These are phyloP conservation scores for Zosterops hypoxanthus DNA, from an alignment of 2,113 vertebrate species.

Conservation along the genomic window DNA sequence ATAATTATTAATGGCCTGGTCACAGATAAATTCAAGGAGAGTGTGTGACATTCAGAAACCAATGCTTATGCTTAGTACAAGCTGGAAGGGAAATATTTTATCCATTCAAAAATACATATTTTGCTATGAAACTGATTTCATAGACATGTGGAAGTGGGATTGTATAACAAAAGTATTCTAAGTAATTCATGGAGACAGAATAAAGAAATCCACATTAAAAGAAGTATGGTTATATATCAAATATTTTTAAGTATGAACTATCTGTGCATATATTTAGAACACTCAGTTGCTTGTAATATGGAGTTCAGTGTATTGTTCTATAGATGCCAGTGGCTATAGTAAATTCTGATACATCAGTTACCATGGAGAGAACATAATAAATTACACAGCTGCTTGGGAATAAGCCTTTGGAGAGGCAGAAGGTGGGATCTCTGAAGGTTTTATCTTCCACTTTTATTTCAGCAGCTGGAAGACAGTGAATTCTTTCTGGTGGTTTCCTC, in stretches of 20 bases:
- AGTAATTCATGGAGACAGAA: neutral
- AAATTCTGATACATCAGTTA: neutral
- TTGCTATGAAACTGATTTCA: neutral
- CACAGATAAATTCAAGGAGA: constrained; percentile 65
- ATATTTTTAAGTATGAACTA: neutral
- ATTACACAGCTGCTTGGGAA: neutral
- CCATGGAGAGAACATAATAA: neutral
- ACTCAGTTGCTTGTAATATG: neutral
- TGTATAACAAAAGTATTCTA: neutral
- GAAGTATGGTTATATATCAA: neutral
- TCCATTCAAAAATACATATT: neutral
- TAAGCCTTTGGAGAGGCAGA: neutral
- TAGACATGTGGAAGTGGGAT: neutral
- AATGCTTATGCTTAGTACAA: neutral
- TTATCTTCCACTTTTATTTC: neutral
- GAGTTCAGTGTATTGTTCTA: neutral
- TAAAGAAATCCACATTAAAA: neutral
- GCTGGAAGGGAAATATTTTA: constrained; percentile 10
- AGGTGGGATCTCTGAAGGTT: neutral
- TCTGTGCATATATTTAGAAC: neutral
- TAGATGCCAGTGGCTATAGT: neutral
- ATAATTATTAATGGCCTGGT: constrained; percentile 61
- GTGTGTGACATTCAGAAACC: constrained; percentile 33
- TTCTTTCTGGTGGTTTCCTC: neutral
- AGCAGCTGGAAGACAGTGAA: neutral